Evolutionary conservation across 2,113 vertebrate genomes (phyloP).

Genomic region (Chunga burmeisteri): DNA sequence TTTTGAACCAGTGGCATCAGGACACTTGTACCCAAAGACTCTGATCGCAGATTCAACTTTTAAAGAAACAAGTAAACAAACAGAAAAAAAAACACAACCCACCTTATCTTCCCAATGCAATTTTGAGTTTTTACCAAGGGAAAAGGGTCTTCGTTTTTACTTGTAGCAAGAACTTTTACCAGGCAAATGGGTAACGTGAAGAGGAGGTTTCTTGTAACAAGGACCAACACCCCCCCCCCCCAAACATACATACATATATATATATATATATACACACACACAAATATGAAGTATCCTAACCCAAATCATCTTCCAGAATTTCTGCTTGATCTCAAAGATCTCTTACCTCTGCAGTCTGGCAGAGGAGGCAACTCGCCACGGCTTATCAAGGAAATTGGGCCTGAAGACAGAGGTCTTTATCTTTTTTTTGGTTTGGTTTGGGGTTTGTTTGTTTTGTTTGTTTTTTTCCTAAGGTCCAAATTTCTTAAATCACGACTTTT

Average conservation of each 20-base stretch:
- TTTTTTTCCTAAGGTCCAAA: neutral
- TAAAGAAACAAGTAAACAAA: neutral
- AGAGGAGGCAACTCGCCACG: neutral
- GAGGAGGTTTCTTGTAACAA: neutral
- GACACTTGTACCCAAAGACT: neutral
- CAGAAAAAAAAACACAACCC: rapidly evolving
- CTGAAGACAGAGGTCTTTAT: neutral
- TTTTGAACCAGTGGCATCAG: neutral
- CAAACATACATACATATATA: too few species aligned
- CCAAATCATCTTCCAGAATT: neutral
- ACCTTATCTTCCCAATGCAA: neutral
- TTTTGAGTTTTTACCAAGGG: neutral
- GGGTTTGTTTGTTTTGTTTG: too few species aligned
- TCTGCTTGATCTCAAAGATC: neutral
- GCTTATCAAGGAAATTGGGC: neutral
- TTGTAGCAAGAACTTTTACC: neutral
- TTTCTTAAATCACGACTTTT: slow-evolving; percentile 49
- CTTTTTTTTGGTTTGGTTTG: neutral
- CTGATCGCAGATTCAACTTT: neutral
- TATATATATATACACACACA: too few species aligned
- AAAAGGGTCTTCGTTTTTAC: neutral
- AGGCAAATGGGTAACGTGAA: rapidly evolving
- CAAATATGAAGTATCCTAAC: neutral
- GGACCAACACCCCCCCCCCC: neutral
- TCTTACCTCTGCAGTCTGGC: neutral